These are phyloP conservation scores for Drosophila paramelanica DNA, from an alignment of 2,888 invertebrate species.

Conservation along the genomic window DNA sequence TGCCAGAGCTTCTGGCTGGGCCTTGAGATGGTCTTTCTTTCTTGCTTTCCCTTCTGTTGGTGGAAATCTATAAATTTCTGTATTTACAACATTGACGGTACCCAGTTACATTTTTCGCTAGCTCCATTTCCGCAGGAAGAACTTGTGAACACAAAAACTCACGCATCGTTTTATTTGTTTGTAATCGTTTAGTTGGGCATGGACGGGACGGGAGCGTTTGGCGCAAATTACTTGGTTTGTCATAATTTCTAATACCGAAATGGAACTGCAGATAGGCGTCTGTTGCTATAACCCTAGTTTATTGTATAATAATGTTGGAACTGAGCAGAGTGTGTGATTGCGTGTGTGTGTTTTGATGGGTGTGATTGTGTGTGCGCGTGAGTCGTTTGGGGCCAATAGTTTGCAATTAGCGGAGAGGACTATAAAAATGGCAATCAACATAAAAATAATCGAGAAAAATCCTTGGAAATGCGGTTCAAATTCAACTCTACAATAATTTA, in stretches of 20 bases:
- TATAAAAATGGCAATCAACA: conserved; percentile 80
- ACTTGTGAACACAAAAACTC: conserved; percentile 11
- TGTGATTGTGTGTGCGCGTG: conserved; percentile 4
- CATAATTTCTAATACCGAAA: conserved; percentile 74
- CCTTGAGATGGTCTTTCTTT: neutral
- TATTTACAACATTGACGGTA: conserved; percentile 65
- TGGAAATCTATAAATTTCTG: conserved; percentile 68
- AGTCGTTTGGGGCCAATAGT: conserved; percentile 63
- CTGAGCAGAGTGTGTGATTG: conserved; percentile 10
- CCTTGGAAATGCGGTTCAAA: conserved; percentile 11
- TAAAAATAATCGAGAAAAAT: conserved; percentile 74
- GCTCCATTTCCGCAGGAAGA: neutral
- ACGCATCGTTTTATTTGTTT: conserved; percentile 60
- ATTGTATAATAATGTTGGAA: conserved; percentile 64
- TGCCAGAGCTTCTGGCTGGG: conserved; percentile 20
- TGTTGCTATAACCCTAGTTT: conserved; percentile 67
- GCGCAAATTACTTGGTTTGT: conserved; percentile 63
- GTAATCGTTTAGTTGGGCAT: conserved; percentile 48
- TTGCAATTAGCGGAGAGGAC: conserved; percentile 67
- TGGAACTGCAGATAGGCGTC: conserved; percentile 57
- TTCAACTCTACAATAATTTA: conserved; percentile 6
- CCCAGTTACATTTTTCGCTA: conserved; percentile 31
- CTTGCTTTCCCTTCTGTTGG: neutral
- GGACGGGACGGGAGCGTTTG: neutral
- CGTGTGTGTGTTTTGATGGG: conserved; percentile 6